Base-by-base conservation (phyloP, 2,113 vertebrate genomes). In the Grammomys surdaster region DNA sequence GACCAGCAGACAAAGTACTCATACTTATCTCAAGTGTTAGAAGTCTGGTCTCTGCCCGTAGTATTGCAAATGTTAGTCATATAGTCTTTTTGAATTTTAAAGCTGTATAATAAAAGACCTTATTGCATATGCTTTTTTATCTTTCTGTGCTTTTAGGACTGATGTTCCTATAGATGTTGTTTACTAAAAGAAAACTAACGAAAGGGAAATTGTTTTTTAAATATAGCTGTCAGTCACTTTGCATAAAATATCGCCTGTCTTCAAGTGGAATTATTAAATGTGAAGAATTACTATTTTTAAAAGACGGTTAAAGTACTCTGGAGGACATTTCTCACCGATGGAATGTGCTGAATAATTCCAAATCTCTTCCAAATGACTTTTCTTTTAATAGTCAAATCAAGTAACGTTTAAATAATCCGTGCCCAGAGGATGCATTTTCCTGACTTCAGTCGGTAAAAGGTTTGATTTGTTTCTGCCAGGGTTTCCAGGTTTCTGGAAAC, bases 191-290 rank as follows among this genome's bases (percentile, higher is more conserved):
- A 70, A 92, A 94, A 63, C 10, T 6, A 9, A 89, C 4, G 40
- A 31, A 81, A 89, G 11, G 20, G 7, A 33, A 80, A 33, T 65
- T 93, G 7, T 58, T 63, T 90, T 73, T 14, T 75, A 82, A 51
- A 13, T 58, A 13, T 76, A 48, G 5, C 48, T 89, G 43, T 67
- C 33, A 85, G 20, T 88, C 1, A 82, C 24, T 84, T 70, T 91
- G 12, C 54, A 69, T 89, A 75, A 85, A 92, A 76, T 93, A 70
- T 70, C 65, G n/a, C 31, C 31, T 81, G 19, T 88, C 51, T 89
- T 70, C 90, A 56, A 70, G 36, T 75, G 84, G 22, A 94, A 70
- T 63, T 56, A 72, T 70, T 93, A 63, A 56, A 60, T 40, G 19
- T 12, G 77, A 93, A 91, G 14, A 54, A 70, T n/a, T 72, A 20